Base-by-base conservation (phyloP, 2,888 invertebrate genomes). In the Ptychoptera contaminata region DNA sequence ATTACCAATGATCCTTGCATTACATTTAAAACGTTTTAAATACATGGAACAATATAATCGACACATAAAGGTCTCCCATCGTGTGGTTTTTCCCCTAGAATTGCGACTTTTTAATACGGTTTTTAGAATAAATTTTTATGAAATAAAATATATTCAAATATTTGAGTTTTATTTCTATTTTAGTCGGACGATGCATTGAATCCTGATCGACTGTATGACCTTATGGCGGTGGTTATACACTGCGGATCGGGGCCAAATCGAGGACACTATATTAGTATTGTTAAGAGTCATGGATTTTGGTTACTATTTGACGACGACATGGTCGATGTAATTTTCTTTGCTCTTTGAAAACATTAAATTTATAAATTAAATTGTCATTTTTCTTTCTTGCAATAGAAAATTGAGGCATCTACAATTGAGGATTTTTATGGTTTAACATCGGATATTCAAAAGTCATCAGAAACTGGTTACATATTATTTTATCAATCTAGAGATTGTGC, bases 251-350 rank as follows among this genome's bases (percentile, higher is more conserved):
- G 98, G 42, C 96, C 97, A 53, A 99, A 98, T 71, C 77, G 98
- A 48, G 98, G 98, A 29, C 98, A 99, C 68, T 99, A 99, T 70
- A 98, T 99, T 67, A 94, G 93, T 67, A 94, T 99, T 65, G 98
- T 99, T 46, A 99, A 98, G 70, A 93, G 93, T 65, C 94, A 97
- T 69, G 94, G 96, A 45, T 90, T 97, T 67, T 99, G 98, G 98
- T 73, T 99, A 53, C 77, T 99, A 6, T 99, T 99, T 70, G 98
- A 99, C 67, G 98, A 99, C 68, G 98, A 99, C 63, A 93, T 97
- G 82, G 98, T 99, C 51, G 98, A 99, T 72, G 93, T 93, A 71
- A 81, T 77, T 30, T 36, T 16, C 44, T n/a, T 16, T 15, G 39
- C 43, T 40, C 16, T 36, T 40, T 41, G 14, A 39, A 35, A 32